Base-by-base conservation (phyloP, 2,113 vertebrate genomes). In the Thryonomys swinderianus region DNA sequence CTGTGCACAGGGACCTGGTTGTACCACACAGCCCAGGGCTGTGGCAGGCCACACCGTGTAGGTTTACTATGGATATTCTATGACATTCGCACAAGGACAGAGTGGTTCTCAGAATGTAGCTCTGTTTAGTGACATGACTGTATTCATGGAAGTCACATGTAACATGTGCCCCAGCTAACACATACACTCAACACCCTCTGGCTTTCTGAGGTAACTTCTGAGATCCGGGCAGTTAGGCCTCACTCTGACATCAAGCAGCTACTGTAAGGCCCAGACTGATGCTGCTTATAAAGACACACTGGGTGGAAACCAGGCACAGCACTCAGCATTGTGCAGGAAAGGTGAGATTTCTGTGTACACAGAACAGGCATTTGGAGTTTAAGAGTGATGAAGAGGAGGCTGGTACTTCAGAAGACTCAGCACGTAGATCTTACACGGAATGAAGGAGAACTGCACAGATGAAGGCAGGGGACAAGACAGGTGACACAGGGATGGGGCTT, bases 171-270 rank as follows among this genome's bases (percentile, higher is more conserved):
- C 69, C 14, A 37, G 32, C 42, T 13, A 3, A 9, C 0, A 3
- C 0, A 3, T 1, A 21, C 6, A 20, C 16, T 34, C 13, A 5
- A 21, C 1, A n/a, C 11, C 48, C 42, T 51, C 76, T 14, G 4
- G n/a, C 11, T 11, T n/a, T 61, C 57, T 30, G 20, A 27, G 7
- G 85, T 74, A 57, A 53, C 57, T 85, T 64, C 57, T 7, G 37
- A 89, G 69, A 9, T 7, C 1, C 0, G 79, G 62, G 21, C 45
- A 57, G 18, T 34, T 11, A 79, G 62, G 69, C 14, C 18, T 37
- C 20, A 13, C 40, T 37, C 8, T 0, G 0, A 0, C 51, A 42
- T 0, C 7, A 5, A 30, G 59, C 0, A 45, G 79, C 71, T 66
- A 11, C 23, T 27, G 1, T 25, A 14, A 53, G 73, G 51, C 64